These are phyloP conservation scores for Picathartes gymnocephalus DNA, from an alignment of 2,113 vertebrate genomes.

Conservation along the genomic window DNA sequence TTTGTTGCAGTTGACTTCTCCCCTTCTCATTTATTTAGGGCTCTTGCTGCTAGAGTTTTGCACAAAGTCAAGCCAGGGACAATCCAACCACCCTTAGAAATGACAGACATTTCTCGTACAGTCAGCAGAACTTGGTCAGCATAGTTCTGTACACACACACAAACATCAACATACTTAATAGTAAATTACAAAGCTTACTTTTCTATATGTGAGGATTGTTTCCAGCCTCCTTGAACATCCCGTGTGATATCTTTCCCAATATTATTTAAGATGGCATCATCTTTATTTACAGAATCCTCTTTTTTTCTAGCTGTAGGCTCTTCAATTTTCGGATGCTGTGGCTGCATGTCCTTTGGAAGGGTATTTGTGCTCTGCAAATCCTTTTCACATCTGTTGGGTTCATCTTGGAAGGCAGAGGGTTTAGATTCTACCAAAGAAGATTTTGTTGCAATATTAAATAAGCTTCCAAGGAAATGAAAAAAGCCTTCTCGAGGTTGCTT, in stretches of 20 bases:
- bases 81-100: not conserved
- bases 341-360: not conserved
- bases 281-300: not conserved
- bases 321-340: not conserved
- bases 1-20: not conserved
- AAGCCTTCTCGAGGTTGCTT: conserved; percentile 76
- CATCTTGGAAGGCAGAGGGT: conserved; percentile 49
- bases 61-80: not conserved
- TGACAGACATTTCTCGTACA: not conserved
- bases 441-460: conserved; percentile 77
- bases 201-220: not conserved
- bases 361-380: conserved; percentile 15
- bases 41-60: not conserved
- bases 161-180: not conserved
- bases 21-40: not conserved
- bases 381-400: conserved; percentile 51
- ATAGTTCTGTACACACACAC: not conserved
- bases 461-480: conserved; percentile 78
- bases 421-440: conserved; percentile 66
- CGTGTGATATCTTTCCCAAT: not conserved
- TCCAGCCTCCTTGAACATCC: conserved; percentile 15
- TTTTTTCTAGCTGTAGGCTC: not conserved
- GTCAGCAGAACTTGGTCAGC: not conserved
- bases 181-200: conserved; percentile 63
- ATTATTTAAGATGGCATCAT: not conserved